Percentiles rank a stretch among this genome's conserved stretches.
These are phyloP conservation scores for Harmothoe impar DNA, from an alignment of 2,888 invertebrate genomes.

Conservation along the genomic window DNA sequence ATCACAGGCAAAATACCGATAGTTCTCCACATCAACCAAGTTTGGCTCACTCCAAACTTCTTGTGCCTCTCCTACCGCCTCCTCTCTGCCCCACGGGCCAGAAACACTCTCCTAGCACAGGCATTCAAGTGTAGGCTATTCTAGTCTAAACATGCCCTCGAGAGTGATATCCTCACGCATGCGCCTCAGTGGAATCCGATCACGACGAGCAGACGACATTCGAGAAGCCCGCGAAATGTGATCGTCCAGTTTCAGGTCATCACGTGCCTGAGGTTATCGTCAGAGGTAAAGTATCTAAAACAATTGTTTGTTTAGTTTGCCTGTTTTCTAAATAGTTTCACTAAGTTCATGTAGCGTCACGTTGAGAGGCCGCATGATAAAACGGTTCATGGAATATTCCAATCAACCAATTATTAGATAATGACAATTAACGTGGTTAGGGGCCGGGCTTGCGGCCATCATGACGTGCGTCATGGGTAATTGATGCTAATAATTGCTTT, in stretches of 20 bases:
- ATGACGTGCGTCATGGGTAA: no score
- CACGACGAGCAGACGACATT: constrained; percentile 27
- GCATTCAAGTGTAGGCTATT: background rate
- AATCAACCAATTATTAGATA: no score
- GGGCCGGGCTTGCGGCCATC: no score
- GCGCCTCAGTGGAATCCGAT: background rate
- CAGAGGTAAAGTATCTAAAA: no score
- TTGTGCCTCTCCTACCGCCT: background rate
- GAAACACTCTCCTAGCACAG: constrained; percentile 10
- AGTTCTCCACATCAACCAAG: background rate
- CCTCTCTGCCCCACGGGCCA: background rate
- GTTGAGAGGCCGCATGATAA: no score
- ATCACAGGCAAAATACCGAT: background rate
- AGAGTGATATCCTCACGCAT: background rate
- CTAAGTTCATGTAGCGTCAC: no score
- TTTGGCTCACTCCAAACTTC: background rate
- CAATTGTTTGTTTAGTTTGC: no score
- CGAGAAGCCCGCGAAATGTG: background rate
- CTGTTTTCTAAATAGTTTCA: no score
- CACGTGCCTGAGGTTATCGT: no score
- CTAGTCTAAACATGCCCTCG: background rate
- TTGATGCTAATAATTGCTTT: no score
- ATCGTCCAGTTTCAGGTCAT: background rate
- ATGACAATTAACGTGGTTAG: no score
- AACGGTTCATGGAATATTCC: no score